phyloP scores from a whole-genome alignment of 2,888 invertebrate genomes.

The Oithona nana region DNA sequence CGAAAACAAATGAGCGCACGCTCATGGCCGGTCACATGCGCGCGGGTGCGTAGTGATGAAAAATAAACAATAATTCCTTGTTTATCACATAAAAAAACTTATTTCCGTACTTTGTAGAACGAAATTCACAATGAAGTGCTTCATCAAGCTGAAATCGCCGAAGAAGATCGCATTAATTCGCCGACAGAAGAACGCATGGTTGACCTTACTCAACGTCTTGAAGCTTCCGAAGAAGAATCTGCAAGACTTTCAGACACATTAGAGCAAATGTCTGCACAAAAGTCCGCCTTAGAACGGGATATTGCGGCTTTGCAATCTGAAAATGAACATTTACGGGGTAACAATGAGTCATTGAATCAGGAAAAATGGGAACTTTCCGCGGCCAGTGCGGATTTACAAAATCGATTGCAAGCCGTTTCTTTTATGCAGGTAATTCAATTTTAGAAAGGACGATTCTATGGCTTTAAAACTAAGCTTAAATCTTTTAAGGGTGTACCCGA shows the following conservation, averaged over 20 bases:
- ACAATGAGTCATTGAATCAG: not conserved
- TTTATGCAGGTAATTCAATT: not conserved
- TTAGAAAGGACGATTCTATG: not conserved
- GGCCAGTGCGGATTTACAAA: slow-evolving; percentile 5
- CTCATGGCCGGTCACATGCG: too few relatives aligned
- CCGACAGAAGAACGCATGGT: not conserved
- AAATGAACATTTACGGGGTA: not conserved
- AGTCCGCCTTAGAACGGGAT: slow-evolving; percentile 4
- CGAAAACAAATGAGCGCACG: too few relatives aligned
- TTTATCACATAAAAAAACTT: not conserved
- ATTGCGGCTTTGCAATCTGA: slow-evolving; percentile 14
- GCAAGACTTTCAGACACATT: not conserved
- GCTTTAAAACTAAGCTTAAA: not conserved
- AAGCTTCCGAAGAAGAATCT: slow-evolving; percentile 9
- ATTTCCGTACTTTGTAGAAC: not conserved
- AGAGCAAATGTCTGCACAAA: slow-evolving; percentile 16
- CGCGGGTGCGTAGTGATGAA: too few relatives aligned
- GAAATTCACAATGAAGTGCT: not conserved
- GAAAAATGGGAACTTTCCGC: slow-evolving; percentile 13
- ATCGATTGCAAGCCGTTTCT: not conserved
- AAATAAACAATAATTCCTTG: too few relatives aligned
- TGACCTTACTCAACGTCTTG: not conserved
- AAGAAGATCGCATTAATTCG: not conserved
- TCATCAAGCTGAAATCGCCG: not conserved
- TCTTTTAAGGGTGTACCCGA: not conserved